A percentile compares a stretch with the other conserved stretches of the same genome.
Evolutionary conservation across 2,888 invertebrate genomes (phyloP).

Genomic region (Capitulum mitella): DNA sequence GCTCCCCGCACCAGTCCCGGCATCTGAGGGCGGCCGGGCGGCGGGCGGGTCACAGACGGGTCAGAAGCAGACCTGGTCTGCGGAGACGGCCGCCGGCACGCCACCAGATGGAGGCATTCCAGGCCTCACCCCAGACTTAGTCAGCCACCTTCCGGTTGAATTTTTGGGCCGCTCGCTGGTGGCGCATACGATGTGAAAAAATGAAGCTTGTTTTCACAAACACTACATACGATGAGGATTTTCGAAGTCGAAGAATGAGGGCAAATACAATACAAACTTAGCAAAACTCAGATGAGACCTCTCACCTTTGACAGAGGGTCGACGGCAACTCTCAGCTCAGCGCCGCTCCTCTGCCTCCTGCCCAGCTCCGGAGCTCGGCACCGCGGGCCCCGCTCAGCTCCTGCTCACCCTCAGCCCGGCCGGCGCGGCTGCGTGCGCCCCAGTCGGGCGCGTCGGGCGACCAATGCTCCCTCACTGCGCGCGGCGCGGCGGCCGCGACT

Average conservation of each 20-base stretch:
- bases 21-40: neutral
- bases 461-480: neutral
- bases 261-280: too few relatives aligned
- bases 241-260: too few relatives aligned
- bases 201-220: too few relatives aligned
- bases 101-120: neutral
- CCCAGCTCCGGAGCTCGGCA: neutral
- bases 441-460: neutral
- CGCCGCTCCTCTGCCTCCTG: neutral
- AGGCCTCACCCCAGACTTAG: neutral
- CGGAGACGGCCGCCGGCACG: neutral
- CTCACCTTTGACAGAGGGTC: neutral
- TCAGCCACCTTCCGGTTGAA: too few relatives aligned
- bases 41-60: neutral
- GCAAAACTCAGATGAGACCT: too few relatives aligned
- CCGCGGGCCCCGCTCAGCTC: neutral
- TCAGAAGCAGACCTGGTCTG: neutral
- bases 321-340: too few relatives aligned
- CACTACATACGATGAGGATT: too few relatives aligned
- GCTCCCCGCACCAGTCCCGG: neutral
- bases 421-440: neutral
- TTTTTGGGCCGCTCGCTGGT: too few relatives aligned
- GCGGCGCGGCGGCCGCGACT: neutral
- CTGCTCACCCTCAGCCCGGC: neutral
- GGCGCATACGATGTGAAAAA: too few relatives aligned